Conservation (phyloP, 1,140 invertebrate species). For the Tetragonula clypearis region DNA sequence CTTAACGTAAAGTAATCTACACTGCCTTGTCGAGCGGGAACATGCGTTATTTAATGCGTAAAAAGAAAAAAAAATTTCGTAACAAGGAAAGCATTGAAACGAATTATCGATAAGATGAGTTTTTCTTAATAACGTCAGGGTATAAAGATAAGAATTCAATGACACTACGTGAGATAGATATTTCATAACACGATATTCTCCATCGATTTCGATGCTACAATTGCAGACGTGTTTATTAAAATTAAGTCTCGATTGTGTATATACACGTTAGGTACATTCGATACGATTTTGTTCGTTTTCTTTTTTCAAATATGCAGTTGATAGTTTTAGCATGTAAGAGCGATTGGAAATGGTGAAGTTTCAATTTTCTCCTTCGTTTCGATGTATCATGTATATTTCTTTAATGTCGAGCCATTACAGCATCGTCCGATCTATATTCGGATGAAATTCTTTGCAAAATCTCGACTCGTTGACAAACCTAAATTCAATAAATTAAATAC, state of each 20-base stretch:
- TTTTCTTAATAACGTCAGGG: not conserved
- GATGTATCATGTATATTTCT: not conserved
- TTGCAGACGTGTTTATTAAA: not conserved
- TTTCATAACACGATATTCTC: not conserved
- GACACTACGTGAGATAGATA: not conserved
- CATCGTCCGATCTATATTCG: not conserved
- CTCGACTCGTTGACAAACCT: not conserved
- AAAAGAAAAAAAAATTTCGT: not conserved
- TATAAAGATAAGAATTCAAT: not conserved
- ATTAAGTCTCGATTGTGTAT: constrained; percentile 1
- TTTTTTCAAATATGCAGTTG: not conserved
- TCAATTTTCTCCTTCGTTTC: not conserved
- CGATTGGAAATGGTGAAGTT: too few species aligned
- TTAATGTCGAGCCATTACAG: not conserved
- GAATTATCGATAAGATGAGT: not conserved
- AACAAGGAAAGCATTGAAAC: not conserved
- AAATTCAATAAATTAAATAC: not conserved
- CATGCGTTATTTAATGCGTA: not conserved
- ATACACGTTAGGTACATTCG: not conserved
- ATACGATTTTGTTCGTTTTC: not conserved
- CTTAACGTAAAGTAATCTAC: not conserved
- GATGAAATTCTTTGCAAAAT: too few species aligned
- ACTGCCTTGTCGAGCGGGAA: not conserved
- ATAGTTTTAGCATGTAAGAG: not conserved
- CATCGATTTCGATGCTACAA: not conserved